Base-by-base conservation (phyloP, 2,113 vertebrate species). In the Antigone vipio region DNA sequence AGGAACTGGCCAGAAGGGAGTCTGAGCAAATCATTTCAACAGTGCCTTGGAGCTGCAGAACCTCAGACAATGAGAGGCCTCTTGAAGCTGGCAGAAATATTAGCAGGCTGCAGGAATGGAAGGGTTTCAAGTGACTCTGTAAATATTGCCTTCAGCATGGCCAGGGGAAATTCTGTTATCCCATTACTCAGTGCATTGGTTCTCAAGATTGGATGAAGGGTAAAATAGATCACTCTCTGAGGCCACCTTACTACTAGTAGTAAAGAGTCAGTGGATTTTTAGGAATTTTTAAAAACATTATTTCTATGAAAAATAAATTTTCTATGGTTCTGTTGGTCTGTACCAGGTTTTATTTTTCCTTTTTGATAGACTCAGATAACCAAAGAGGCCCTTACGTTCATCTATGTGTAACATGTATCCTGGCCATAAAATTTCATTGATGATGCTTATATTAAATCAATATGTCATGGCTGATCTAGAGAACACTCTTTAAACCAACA, bases 1-100 rank as follows among this genome's bases (percentile, higher is more conserved):
- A 72, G 79, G 94, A 97, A 97, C 91, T 95, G 93, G 92, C 93
- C 96, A 96, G 92, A 95, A 97, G 94, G 96, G 95, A 98, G 50
- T 35, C 56, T 91, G 63, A 93, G 78, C 89, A 98, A 98, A 97
- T 96, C 20, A 97, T 91, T 96, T 93, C 50, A 78, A 74, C 29
- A 81, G 72, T 88, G 74, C 45, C 64, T 97, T 42, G n/a, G 82
- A 88, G 91, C 91, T 95, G 77, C 60, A 44, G 77, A 94, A 92
- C 67, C 92, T 95, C 66, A 92, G 59, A 95, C 89, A 96, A 96
- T 38, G 15, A 93, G 79, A 72, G 30, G 49, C 63, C 45, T 89
- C 97, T 93, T 85, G 81, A 78, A 93, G 58, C 56, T 89, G 52
- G 11, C 45, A 93, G 69, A 90, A 91, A 72, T 80, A 96, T 76